These are phyloP conservation scores for Meandrusa payeni DNA, from an alignment of 2,888 invertebrate genomes.

Conservation along the genomic window DNA sequence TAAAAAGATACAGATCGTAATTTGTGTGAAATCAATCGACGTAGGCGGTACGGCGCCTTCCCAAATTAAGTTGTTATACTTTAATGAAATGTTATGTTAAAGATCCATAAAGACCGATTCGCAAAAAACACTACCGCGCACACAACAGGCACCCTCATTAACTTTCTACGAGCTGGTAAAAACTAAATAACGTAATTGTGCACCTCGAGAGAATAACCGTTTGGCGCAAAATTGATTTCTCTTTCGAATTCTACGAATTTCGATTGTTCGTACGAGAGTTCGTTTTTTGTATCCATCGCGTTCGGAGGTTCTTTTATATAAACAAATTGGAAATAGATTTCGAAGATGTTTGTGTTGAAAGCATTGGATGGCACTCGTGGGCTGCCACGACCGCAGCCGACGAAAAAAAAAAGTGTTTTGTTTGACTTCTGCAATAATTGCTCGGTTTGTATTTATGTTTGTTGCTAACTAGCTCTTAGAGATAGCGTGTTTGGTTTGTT, in stretches of 20 bases:
- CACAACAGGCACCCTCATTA: slow-evolving; percentile 69
- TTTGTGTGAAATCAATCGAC: slow-evolving; percentile 74
- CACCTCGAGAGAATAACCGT: slow-evolving; percentile 49
- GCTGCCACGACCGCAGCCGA: slow-evolving; percentile 12
- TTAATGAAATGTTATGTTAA: slow-evolving; percentile 65
- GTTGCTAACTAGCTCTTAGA: slow-evolving; percentile 27
- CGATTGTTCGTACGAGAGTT: slow-evolving; percentile 33
- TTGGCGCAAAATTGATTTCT: slow-evolving; percentile 42
- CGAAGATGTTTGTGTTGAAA: slow-evolving; percentile 29
- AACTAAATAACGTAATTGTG: slow-evolving; percentile 54
- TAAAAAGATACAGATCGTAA: slow-evolving; percentile 56
- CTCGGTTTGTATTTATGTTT: slow-evolving; percentile 25
- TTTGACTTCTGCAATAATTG: slow-evolving; percentile 26
- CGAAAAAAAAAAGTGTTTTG: slow-evolving; percentile 29
- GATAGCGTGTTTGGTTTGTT: slow-evolving; percentile 28
- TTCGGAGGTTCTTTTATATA: slow-evolving; percentile 11
- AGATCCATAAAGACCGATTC: slow-evolving; percentile 59
- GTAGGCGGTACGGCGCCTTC: slow-evolving; percentile 71
- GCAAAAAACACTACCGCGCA: slow-evolving; percentile 68
- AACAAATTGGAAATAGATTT: slow-evolving; percentile 22
- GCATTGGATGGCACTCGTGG: slow-evolving; percentile 20
- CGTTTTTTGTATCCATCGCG: slow-evolving; percentile 8
- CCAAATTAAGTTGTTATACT: slow-evolving; percentile 75
- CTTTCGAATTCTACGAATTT: slow-evolving; percentile 42
- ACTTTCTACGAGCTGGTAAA: slow-evolving; percentile 61